Base-by-base conservation (phyloP, 2,113 vertebrate species). In the Nettapus auritus region DNA sequence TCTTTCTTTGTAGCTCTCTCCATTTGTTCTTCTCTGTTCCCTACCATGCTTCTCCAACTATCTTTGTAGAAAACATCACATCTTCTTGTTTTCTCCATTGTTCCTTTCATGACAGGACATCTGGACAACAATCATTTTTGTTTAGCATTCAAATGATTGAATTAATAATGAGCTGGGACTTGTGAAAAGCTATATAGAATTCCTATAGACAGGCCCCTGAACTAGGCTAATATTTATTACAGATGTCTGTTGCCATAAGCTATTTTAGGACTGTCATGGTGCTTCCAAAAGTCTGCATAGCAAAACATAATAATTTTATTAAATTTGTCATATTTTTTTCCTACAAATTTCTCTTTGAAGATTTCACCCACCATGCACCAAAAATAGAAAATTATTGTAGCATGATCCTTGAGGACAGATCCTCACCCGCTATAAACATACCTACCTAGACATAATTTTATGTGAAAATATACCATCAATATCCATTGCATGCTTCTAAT, bases 31-130 rank as follows among this genome's bases (percentile, higher is more conserved):
- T 25, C 33, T 75, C 36, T 26, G 70, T 70, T 88, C 20, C 4
- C 71, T 56, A 44, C 6, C 31, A 8, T 31, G 18, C 36, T 71
- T 93, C 42, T 75, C 79, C 36, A 18, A 10, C 10, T 88, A 33
- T 19, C 5, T 20, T 1, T 38, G 11, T 22, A 73, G 42, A 50
- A 77, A 57, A 59, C 18, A 40, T 17, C 0, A 0, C 7, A 34
- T 19, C 9, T 69, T 64, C 48, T 62, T 59, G 6, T 23, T 74
- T 95, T 20, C 26, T 70, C 33, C n/a, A 74, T 8, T 56, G 78
- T 67, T 23, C 13, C 34, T 91, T 86, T 92, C 69, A 63, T 12
- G 59, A 3, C 22, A 78, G 46, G 23, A 63, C 31, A 92, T 44
- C 33, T 28, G 40, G 53, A 68, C n/a, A 40, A 50, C 1, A 1